Evolutionary conservation across 37 sponge, comb jelly and placozoan species (phyloP).

Genomic region (Cliona cf. orientalis): DNA sequence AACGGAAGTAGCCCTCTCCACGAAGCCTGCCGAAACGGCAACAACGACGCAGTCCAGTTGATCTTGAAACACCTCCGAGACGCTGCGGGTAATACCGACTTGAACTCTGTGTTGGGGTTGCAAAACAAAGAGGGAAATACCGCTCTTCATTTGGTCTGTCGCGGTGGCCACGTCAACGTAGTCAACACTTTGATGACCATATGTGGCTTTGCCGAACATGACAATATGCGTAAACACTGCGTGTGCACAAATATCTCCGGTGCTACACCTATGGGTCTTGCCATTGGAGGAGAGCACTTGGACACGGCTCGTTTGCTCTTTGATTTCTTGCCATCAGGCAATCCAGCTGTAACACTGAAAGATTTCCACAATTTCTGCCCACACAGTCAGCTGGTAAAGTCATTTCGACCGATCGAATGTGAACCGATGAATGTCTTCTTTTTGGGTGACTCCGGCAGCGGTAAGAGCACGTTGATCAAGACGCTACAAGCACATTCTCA

Average conservation of each 20-base stretch:
- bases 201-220: background rate
- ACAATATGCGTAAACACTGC: background rate
- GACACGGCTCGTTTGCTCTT: slow-evolving; percentile 2
- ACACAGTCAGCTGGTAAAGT: background rate
- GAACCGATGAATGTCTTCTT: slow-evolving; percentile 33
- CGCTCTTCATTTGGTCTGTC: slow-evolving; percentile 17
- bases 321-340: background rate
- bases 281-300: background rate
- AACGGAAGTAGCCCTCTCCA: background rate
- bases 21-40: background rate
- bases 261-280: slow-evolving; percentile 1
- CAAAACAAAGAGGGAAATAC: slow-evolving; percentile 30
- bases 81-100: too few species aligned
- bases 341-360: background rate
- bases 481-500: slow-evolving; percentile 10
- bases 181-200: background rate
- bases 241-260: background rate
- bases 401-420: background rate
- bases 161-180: background rate
- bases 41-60: background rate
- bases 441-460: slow-evolving; percentile 24
- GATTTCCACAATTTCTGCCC: background rate
- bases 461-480: slow-evolving; percentile 49
- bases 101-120: background rate
- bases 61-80: background rate